These are phyloP conservation scores for Bostrychus sinensis DNA, from an alignment of 2,113 vertebrate genomes.

Conservation along the genomic window DNA sequence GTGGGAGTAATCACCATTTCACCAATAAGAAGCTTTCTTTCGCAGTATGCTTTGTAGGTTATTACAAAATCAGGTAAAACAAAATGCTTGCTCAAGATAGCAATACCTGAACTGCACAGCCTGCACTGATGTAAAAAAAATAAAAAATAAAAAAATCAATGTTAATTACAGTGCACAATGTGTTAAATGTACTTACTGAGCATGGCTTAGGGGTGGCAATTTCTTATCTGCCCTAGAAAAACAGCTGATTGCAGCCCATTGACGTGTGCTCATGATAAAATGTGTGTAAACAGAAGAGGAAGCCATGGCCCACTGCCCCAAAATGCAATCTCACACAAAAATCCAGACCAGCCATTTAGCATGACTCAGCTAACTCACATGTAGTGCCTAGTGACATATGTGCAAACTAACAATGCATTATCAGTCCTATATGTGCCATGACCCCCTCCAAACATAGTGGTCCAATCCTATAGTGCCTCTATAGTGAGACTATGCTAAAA, in stretches of 20 bases:
- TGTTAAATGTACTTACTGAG: background rate
- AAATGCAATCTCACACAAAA: slow-evolving; percentile 42
- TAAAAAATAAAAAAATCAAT: background rate
- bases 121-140: background rate
- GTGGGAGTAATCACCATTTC: too few species aligned
- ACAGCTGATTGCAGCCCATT: background rate
- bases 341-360: slow-evolving; percentile 26
- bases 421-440: slow-evolving; percentile 16
- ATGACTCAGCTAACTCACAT: slow-evolving; percentile 58
- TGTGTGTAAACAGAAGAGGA: slow-evolving; percentile 13
- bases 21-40: too few species aligned
- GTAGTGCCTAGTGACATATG: slow-evolving; percentile 1
- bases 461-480: background rate
- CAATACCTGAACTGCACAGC: background rate
- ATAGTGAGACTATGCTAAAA: slow-evolving; percentile 29
- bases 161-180: background rate
- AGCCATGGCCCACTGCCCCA: slow-evolving; percentile 37
- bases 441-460: background rate
- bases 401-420: slow-evolving; percentile 29
- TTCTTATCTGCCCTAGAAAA: background rate
- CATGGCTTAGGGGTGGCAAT: background rate
- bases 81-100: too few species aligned
- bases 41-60: too few species aligned
- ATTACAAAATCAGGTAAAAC: background rate
- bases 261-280: slow-evolving; percentile 1